Conservation (phyloP, 2,888 invertebrate genomes). For the Amaurobius ferox region DNA sequence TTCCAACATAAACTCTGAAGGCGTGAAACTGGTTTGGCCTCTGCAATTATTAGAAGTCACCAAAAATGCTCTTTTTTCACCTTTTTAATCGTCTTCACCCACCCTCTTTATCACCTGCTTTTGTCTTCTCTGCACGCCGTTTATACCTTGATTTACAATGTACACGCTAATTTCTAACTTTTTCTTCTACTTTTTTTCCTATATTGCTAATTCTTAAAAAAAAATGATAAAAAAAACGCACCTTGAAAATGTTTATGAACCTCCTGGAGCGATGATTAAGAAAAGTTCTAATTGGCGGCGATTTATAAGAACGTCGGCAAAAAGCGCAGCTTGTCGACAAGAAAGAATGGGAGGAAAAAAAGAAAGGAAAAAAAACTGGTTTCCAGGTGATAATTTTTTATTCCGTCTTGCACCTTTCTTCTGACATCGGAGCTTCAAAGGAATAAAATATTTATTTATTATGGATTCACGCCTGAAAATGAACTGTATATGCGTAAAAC, state of each 20-base stretch:
- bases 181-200: background rate
- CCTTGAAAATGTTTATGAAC: conserved; percentile 24
- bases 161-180: background rate
- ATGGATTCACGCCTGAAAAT: conserved; percentile 12
- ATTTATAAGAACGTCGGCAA: conserved; percentile 10
- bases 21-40: conserved; percentile 24
- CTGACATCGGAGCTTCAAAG: conserved; percentile 5
- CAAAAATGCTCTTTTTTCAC: background rate
- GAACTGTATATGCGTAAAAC: background rate
- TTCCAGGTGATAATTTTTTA: conserved; percentile 16
- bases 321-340: background rate
- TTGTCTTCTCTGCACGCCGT: background rate
- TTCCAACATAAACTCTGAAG: conserved; percentile 23
- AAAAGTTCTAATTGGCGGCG: conserved; percentile 29
- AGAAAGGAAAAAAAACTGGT: background rate
- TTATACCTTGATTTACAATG: conserved; percentile 28
- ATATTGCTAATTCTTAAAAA: too few relatives aligned
- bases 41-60: conserved; percentile 15
- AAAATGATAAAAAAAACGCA: background rate
- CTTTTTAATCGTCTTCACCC: background rate
- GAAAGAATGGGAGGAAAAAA: background rate
- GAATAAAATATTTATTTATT: background rate
- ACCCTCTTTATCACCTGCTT: background rate
- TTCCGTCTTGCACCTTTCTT: background rate
- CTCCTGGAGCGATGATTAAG: background rate